Base-by-base conservation (phyloP, 2,888 invertebrate species). In the Scaptomyza reducta region DNA sequence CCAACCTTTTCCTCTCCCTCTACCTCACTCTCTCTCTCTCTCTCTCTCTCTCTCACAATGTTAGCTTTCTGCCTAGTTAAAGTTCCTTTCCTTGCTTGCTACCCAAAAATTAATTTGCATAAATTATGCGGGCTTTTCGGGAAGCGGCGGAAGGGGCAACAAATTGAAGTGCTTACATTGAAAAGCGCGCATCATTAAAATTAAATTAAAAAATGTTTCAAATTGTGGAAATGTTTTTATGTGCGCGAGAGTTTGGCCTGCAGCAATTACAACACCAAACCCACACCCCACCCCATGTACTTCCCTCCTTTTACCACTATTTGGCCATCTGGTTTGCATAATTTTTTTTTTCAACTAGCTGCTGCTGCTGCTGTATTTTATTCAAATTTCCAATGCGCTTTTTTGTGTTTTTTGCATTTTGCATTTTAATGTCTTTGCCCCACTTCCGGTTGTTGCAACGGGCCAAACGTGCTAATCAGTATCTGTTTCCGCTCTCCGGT, bases 101-200 rank as follows among this genome's bases (percentile, higher is more conserved):
- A 6, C 0, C n/a, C 3, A 22, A 70, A 69, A 75, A 75, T 79
- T 79, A 74, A 82, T 87, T 82, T 87, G 79, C 82, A 82, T 87
- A 84, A 76, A 84, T 87, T 80, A 69, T 77, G 77, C 59, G 44
- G 53, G 50, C 14, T 25, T 18, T 25, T 13, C 11, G 40, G 16
- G 22, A 22, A 14, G 16, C 38, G 27, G 33, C 6, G 16, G 16
- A 31, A 2, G 16, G 31, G 25, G 50, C 59, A 45, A 41, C 62
- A 68, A 72, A 69, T 72, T 62, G 58, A 60, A 69, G 72, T 72
- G 70, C 73, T 74, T 70, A 66, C 71, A 74, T 71, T 71, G 76
- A 47, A 61, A 72, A 64, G 58, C 72, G 71, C 68, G 68, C 79
- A 62, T 69, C 74, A 82, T 79, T 82, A 75, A 75, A 78, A 84